Evolutionary conservation across 2,797 vertebrate species (phyloP).

Genomic region (Scarus forsteni): DNA sequence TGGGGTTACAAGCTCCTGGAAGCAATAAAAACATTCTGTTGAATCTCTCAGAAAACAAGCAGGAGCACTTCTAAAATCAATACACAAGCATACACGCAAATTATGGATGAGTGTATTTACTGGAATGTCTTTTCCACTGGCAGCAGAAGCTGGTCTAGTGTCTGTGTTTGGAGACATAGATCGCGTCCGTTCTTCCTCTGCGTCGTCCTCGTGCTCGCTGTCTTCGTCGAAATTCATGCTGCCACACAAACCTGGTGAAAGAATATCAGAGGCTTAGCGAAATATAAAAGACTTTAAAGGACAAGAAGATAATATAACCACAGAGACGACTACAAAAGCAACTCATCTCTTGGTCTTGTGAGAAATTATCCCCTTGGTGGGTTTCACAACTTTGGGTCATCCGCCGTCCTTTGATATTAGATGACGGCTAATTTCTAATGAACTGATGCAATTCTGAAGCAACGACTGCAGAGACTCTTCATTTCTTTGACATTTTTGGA

Average conservation of each 20-base stretch:
- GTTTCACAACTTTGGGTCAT: slow-evolving; percentile 1
- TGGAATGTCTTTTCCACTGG: slow-evolving; percentile 85
- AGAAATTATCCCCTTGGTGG: slow-evolving; percentile 13
- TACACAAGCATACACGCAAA: background rate
- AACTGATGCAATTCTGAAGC: slow-evolving; percentile 47
- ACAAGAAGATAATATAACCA: background rate
- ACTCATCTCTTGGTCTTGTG: background rate
- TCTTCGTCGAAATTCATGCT: slow-evolving; percentile 92
- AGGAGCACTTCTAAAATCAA: background rate
- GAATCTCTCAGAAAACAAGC: background rate
- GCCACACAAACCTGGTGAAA: slow-evolving; percentile 89
- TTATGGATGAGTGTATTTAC: slow-evolving; percentile 73
- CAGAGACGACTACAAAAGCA: slow-evolving; percentile 8
- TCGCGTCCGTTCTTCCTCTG: slow-evolving; percentile 72
- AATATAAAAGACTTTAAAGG: background rate
- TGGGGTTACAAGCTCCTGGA: slow-evolving; percentile 85
- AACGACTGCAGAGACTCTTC: slow-evolving; percentile 19
- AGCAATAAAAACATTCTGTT: background rate
- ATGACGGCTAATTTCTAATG: slow-evolving; percentile 12
- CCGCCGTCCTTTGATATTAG: slow-evolving; percentile 33
- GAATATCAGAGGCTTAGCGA: background rate
- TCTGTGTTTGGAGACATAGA: slow-evolving; percentile 82
- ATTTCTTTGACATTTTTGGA: slow-evolving; percentile 14
- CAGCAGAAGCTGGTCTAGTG: slow-evolving; percentile 86
- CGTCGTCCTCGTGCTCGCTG: slow-evolving; percentile 87